A percentile compares a stretch with the other conserved stretches of the same genome.
phyloP scores from a whole-genome alignment of 64 coral and sea anemone genomes.

The Astreopora myriophthalma region DNA sequence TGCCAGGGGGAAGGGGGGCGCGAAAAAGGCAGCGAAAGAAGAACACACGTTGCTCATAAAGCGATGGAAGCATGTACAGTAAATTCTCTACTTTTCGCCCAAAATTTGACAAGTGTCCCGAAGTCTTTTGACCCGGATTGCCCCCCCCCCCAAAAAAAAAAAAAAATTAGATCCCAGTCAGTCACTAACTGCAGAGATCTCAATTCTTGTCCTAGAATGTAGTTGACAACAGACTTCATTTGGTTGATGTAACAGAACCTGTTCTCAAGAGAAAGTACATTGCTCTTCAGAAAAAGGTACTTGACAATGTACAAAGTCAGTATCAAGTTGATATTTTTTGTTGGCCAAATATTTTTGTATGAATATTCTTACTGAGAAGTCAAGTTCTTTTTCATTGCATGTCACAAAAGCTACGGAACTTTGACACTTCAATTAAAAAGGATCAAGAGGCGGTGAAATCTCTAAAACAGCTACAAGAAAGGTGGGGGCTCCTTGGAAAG shows the following conservation, averaged over 20 bases:
- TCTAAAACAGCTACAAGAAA: slow-evolving; percentile 36
- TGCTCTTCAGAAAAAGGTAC: slow-evolving; percentile 86
- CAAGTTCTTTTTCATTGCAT: neutral
- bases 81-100: too few species aligned
- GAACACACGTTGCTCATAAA: too few species aligned
- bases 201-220: slow-evolving; percentile 59
- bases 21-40: too few species aligned
- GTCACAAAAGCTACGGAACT: slow-evolving; percentile 1
- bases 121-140: too few species aligned
- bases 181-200: too few species aligned
- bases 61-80: too few species aligned
- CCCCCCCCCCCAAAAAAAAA: too few species aligned
- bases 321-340: neutral
- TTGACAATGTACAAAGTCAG: too few species aligned
- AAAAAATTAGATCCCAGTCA: too few species aligned
- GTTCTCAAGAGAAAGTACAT: slow-evolving; percentile 97
- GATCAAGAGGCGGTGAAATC: slow-evolving; percentile 46
- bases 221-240: slow-evolving; percentile 76
- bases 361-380: neutral
- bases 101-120: too few species aligned
- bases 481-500: too few species aligned
- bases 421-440: slow-evolving; percentile 36
- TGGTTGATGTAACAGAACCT: slow-evolving; percentile 83
- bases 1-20: too few species aligned
- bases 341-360: neutral